phyloP scores from a whole-genome alignment of 2,888 invertebrate species.

The Coenonympha arcania region DNA sequence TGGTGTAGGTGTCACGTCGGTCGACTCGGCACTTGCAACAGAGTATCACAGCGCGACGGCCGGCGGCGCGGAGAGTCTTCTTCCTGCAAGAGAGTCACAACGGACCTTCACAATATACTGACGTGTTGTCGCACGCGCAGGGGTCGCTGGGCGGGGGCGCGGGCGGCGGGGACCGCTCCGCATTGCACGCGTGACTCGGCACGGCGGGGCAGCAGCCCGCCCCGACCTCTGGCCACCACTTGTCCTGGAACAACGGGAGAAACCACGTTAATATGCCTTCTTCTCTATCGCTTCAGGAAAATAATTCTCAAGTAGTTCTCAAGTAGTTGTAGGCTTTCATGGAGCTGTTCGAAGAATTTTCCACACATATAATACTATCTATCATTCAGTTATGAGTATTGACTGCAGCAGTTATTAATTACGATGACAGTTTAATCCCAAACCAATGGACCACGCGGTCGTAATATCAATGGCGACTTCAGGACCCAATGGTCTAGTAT shows the following conservation, averaged over 20 bases:
- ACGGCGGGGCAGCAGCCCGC: constrained; percentile 66
- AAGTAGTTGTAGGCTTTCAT: too few species aligned
- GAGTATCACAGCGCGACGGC: too few species aligned
- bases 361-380: too few species aligned
- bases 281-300: too few species aligned
- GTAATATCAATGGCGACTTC: background rate
- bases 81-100: constrained; percentile 5
- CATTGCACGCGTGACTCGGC: constrained; percentile 71
- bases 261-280: background rate
- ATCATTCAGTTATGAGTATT: too few species aligned
- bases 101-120: constrained; percentile 39
- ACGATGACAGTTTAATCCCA: too few species aligned
- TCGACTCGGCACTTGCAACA: too few species aligned
- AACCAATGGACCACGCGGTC: background rate
- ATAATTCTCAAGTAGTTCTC: too few species aligned
- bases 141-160: constrained; percentile 54
- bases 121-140: constrained; percentile 63
- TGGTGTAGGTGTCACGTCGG: too few species aligned
- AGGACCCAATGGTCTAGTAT: background rate
- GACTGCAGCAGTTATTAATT: too few species aligned
- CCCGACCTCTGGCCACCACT: constrained; percentile 62
- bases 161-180: constrained; percentile 69
- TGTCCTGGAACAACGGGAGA: constrained; percentile 44
- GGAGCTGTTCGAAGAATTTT: too few species aligned
- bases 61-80: too few species aligned